Evolutionary conservation across 2,113 vertebrate species (phyloP), one percentile per base, ranked within the genome.

Genomic region (Notothenia rossii): DNA sequence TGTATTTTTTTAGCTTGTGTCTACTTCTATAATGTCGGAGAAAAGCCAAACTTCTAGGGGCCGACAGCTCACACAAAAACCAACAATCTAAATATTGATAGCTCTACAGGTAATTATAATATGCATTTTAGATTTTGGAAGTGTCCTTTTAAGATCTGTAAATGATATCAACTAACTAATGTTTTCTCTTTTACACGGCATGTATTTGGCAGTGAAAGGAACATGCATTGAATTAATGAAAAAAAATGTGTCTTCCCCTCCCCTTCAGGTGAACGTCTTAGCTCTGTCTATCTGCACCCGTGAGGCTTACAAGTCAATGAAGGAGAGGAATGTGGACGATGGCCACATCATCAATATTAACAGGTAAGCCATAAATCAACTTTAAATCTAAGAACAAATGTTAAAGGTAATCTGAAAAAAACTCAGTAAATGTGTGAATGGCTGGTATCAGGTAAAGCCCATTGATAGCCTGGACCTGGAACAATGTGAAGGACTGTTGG

Each of bases 301-400:
- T 0, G 98, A 99, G 88, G 97, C 97, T 3, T 98, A 97, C 88
- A 96, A 96, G 91, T 99, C 98, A 59, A 98, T 99, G 98, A 97
- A 95, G 85, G 97, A 98, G 91, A 95, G 97, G 22, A 95, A 95
- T 25, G 94, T 99, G 6, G 97, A 99, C 0, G 98, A 99, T 0
- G 97, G 98, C 17, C 98, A 99, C 78, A 98, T 99, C 69, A 98
- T 99, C 89, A 98, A 99, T 88, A 98, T 99, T 89, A 99, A 97
- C 94, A 98, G 98, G 98, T 99, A 82, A 18, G 20, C 13, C 25
- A 17, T 18, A 36, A 62, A 20, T 33, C 18, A 1, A 20, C 12
- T 45, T 25, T 20, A 5, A 43, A 40, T 73, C 55, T 55, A 17
- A 59, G 43, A 53, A 62, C 50, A 68, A 75, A 64, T 53, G 10